Evolutionary conservation across 2,888 invertebrate species (phyloP).

Genomic region (Odontothrips loti): DNA sequence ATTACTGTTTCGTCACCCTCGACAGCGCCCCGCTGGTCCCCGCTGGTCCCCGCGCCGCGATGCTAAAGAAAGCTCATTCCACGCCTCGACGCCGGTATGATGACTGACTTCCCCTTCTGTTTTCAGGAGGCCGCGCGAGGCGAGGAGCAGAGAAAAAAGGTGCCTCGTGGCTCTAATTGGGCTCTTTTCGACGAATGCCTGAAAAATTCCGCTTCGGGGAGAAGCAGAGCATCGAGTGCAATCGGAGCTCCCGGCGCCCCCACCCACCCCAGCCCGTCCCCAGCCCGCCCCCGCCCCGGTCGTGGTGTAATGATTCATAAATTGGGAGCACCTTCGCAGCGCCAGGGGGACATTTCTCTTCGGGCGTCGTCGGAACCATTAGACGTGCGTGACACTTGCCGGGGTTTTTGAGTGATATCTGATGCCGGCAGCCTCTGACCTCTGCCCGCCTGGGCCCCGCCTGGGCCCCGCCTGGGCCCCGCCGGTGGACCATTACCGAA

Average conservation of each 20-base stretch:
- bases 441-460: not conserved
- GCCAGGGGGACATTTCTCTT: not conserved
- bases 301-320: slow-evolving; percentile 11
- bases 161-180: slow-evolving; percentile 1
- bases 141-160: not conserved
- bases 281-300: not conserved
- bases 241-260: not conserved
- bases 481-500: not conserved
- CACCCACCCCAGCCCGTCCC: not conserved
- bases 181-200: slow-evolving; percentile 16
- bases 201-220: not conserved
- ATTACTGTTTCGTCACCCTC: not conserved
- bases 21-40: not conserved
- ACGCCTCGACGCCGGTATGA: slow-evolving; percentile 3
- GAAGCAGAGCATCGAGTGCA: not conserved
- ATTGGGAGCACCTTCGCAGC: not conserved
- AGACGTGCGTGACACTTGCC: not conserved
- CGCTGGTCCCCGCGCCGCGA: not conserved
- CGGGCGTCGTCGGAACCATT: slow-evolving; percentile 12
- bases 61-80: slow-evolving; percentile 23
- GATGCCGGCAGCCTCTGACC: not conserved
- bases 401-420: not conserved
- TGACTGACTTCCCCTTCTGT: not conserved
- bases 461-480: no score
- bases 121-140: not conserved